phyloP scores from a whole-genome alignment of 2,113 vertebrate genomes.

The Gymnorhina tibicen region DNA sequence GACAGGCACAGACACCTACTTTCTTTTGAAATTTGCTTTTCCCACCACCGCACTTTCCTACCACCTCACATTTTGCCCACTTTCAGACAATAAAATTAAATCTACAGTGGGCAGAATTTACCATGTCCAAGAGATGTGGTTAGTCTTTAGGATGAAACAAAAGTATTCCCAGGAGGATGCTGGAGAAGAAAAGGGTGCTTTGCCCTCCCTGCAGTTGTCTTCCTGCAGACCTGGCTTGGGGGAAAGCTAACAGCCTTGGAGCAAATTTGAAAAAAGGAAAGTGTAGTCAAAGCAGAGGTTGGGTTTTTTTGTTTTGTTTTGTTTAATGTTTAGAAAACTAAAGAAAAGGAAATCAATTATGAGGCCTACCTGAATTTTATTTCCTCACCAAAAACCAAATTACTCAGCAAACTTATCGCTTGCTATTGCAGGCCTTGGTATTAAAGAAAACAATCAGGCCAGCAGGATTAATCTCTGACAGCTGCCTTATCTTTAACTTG shows the following conservation, averaged over 20 bases:
- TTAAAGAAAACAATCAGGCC: slow-evolving; percentile 99
- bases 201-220: background rate
- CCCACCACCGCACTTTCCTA: background rate
- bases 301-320: slow-evolving; percentile 63
- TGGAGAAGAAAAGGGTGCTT: background rate
- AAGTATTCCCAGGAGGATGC: background rate
- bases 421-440: slow-evolving; percentile 97
- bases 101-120: background rate
- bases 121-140: background rate
- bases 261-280: slow-evolving; percentile 51
- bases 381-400: slow-evolving; percentile 98
- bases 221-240: background rate
- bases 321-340: slow-evolving; percentile 86
- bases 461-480: slow-evolving; percentile 99
- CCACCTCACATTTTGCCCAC: background rate
- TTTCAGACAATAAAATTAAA: background rate
- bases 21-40: background rate
- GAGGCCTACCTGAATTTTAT: slow-evolving; percentile 99
- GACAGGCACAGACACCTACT: background rate
- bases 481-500: slow-evolving; percentile 99
- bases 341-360: slow-evolving; percentile 99
- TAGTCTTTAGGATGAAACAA: background rate
- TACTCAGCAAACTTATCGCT: slow-evolving; percentile 99
- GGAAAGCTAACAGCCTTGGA: background rate
- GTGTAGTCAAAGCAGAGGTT: slow-evolving; percentile 78